Evolutionary conservation across 1,140 invertebrate genomes (phyloP).

Genomic region (Drosophila mayri): DNA sequence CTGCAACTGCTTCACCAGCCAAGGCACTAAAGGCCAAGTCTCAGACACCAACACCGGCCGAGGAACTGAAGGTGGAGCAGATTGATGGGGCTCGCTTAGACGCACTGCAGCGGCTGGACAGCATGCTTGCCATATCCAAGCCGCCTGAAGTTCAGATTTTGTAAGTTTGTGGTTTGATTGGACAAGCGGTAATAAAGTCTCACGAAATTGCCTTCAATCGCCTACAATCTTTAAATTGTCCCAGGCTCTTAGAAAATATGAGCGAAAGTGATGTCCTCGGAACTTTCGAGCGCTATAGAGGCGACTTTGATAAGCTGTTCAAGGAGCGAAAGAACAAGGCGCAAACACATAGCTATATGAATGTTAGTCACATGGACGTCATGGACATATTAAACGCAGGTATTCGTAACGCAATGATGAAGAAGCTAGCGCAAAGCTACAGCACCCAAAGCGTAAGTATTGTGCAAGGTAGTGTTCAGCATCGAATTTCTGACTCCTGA

Average conservation of each 20-base stretch:
- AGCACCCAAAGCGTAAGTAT: constrained; percentile 52
- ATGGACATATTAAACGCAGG: constrained; percentile 55
- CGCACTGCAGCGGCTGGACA: constrained; percentile 36
- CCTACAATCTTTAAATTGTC: constrained; percentile 4
- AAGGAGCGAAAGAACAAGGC: constrained; percentile 39
- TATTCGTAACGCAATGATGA: constrained; percentile 63
- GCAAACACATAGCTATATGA: constrained; percentile 47
- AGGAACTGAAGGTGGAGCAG: constrained; percentile 7
- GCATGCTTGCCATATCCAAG: constrained; percentile 35
- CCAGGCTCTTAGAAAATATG: constrained; percentile 62
- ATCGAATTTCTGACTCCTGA: neutral
- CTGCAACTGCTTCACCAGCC: neutral
- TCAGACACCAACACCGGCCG: neutral
- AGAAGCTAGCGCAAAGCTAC: constrained; percentile 43
- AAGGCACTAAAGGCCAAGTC: neutral
- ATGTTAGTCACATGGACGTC: constrained; percentile 54
- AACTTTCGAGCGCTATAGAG: constrained; percentile 60
- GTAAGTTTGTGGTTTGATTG: constrained; percentile 40
- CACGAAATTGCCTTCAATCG: constrained; percentile 20
- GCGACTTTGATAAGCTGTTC: constrained; percentile 56
- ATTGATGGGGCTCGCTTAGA: constrained; percentile 18
- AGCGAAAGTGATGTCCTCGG: constrained; percentile 39
- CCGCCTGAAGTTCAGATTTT: constrained; percentile 62
- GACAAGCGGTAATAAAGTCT: constrained; percentile 10
- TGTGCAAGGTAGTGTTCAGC: constrained; percentile 1